Evolutionary conservation across 2,113 vertebrate genomes (phyloP).

Genomic region (Girardinichthys multiradiatus): DNA sequence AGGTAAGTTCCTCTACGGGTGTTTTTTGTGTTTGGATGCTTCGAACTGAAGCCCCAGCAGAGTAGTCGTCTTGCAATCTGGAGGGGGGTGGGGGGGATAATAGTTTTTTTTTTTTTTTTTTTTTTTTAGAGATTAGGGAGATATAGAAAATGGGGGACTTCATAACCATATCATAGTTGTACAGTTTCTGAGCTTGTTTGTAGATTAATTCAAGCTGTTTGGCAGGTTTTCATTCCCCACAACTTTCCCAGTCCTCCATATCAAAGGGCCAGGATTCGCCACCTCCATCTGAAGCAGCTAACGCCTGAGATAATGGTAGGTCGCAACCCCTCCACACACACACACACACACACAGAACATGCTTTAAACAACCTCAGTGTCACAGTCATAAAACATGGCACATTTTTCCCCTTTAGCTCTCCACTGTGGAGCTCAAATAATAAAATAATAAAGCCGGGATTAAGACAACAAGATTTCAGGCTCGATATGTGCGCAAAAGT

Average conservation of each 20-base stretch:
- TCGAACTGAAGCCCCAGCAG: too few species aligned
- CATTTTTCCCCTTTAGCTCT: neutral
- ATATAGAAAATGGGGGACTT: neutral
- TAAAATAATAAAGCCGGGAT: too few species aligned
- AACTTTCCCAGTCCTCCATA: slow-evolving; percentile 63
- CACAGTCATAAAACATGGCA: neutral
- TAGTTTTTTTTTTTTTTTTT: too few species aligned
- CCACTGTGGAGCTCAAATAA: neutral
- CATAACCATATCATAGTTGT: neutral
- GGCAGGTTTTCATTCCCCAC: slow-evolving; percentile 50
- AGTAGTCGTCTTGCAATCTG: too few species aligned
- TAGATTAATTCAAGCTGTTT: neutral
- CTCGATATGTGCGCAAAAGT: too few species aligned
- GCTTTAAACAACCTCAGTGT: neutral
- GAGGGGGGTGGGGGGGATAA: too few species aligned
- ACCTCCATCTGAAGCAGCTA: slow-evolving; percentile 58
- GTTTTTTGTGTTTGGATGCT: too few species aligned
- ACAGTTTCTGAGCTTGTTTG: neutral
- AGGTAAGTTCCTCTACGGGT: too few species aligned
- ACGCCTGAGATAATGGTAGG: slow-evolving; percentile 66
- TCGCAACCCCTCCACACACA: slow-evolving; percentile 63
- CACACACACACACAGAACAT: slow-evolving; percentile 17
- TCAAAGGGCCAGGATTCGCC: slow-evolving; percentile 70
- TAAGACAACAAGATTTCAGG: too few species aligned
- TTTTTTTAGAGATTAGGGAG: neutral